Evolutionary conservation across 30 jellyfish, hydroid and myxozoan genomes (phyloP), one percentile per base, ranked within the genome.

Genomic region (Hydractinia echinata): DNA sequence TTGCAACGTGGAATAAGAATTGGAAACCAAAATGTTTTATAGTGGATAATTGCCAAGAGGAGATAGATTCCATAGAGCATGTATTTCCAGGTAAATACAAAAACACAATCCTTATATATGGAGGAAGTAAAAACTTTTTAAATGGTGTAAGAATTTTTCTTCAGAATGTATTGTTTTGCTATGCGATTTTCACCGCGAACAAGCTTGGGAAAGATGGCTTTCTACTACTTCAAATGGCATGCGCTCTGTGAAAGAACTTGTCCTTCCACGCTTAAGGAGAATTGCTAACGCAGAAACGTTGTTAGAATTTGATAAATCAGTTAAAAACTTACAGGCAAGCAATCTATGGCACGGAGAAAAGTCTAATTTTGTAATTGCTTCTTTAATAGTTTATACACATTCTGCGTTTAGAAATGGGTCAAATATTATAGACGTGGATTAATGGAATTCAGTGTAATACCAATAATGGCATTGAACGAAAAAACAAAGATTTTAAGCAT

Each of bases 381-480:
- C n/a, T 19, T 5, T 30, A 10, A 19, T 16, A 54, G n/a, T n/a
- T n/a, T n/a, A n/a, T n/a, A n/a, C n/a, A n/a, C 58, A 79, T 19
- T n/a, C n/a, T n/a, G n/a, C n/a, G n/a, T n/a, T n/a, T 66, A 84
- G 92, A 84, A 87, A 84, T 84, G 92, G 92, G 85, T 76, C 18
- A 51, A 61, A 61, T 83, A 86, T 9, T 84, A 74, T 68, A 55
- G 92, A 14, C 78, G 53, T 18, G 76, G 76, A 19, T 51, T 66
- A 49, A 67, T 84, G 9, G 83, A 54, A 19, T 13, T 66, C 21
- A 76, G 55, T 69, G 53, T 82, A 74, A 62, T 50, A 84, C 92
- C 49, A 84, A 84, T 58, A 84, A 84, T 68, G 92, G 92, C 66
- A 70, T 82, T 4, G 92, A 84, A 55, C 86, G 92, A 52, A 86